Evolutionary conservation across 1,140 invertebrate genomes (phyloP).

Genomic region (Wiebesia pumilae): DNA sequence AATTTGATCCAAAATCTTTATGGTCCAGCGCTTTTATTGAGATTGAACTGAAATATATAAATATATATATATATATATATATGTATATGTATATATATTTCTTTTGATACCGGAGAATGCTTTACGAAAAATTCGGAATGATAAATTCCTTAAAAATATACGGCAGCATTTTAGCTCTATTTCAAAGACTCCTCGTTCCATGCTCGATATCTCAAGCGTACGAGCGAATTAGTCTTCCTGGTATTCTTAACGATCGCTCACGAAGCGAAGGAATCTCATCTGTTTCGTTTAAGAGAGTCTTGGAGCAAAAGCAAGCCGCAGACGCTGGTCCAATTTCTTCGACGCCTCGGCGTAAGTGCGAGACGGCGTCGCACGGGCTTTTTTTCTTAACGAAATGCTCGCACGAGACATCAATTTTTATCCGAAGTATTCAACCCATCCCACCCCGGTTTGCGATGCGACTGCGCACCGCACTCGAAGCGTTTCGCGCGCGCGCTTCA

Average conservation of each 20-base stretch:
- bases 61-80: too few species aligned
- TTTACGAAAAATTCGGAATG: not conserved
- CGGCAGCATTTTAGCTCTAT: too few species aligned
- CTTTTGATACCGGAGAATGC: not conserved
- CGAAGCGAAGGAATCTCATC: not conserved
- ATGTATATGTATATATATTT: too few species aligned
- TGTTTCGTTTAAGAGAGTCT: not conserved
- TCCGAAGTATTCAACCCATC: conserved; percentile 26
- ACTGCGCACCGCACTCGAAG: not conserved
- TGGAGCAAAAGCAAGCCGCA: not conserved
- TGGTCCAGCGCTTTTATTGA: not conserved
- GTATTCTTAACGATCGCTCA: not conserved
- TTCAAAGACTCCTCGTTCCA: not conserved
- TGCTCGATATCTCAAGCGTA: not conserved
- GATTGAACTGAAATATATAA: not conserved
- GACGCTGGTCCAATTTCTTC: not conserved
- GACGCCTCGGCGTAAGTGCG: too few species aligned
- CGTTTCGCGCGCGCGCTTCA: conserved; percentile 46
- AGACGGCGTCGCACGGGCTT: not conserved
- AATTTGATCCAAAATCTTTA: conserved; percentile 1
- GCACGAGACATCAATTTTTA: conserved; percentile 53
- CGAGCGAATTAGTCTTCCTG: not conserved
- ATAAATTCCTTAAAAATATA: too few species aligned
- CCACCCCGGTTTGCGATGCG: not conserved
- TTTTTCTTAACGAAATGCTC: conserved; percentile 43